Base-by-base conservation (phyloP, 2,888 invertebrate species). In the Serrognathus titanus region DNA sequence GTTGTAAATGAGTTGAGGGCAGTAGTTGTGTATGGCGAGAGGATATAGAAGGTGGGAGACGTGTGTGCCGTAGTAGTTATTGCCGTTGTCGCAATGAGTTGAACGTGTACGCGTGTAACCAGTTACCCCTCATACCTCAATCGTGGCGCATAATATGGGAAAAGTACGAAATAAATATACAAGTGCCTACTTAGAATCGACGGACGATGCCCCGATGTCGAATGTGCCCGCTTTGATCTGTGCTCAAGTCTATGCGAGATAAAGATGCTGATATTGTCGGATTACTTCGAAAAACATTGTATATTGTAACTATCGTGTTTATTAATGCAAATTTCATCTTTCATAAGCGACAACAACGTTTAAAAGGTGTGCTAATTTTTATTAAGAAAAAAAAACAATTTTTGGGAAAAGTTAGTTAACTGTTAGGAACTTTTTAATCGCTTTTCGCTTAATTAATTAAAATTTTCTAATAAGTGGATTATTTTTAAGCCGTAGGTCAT, bases 171-270 rank as follows among this genome's bases (percentile, higher is more conserved):
- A 13, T 20, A 43, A 16, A 9, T 43, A 4, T 20, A 13, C 16
- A 9, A 16, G 11, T 43, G 43, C 20, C 9, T 43, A 7, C 24
- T 31, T 31, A 31, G 31, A 52, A 45, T 48, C 43, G 35, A 53
- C 47, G 53, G 47, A 48, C 49, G 54, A 54, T 54, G 48, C 49
- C 54, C 54, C 49, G 48, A 35, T 48, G 39, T 47, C 39, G 43
- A 12, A 31, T 24, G 35, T 16, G 11, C 35, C 47, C 47, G 45
- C 53, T 53, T 53, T 46, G 47, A 47, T 53, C 12, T 52, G 36
- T 45, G 36, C 39, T 53, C 47, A 20, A 36, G 45, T 43, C 16
- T 16, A 11, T 43, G 43, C 43, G 43, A 43, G 43, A 43, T 43
- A 43, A 43, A 43, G 43, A 43, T 43, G 43, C 43, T 43, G 43